phyloP scores from a whole-genome alignment of 2,113 vertebrate genomes.

The Prionailurus bengalensis region DNA sequence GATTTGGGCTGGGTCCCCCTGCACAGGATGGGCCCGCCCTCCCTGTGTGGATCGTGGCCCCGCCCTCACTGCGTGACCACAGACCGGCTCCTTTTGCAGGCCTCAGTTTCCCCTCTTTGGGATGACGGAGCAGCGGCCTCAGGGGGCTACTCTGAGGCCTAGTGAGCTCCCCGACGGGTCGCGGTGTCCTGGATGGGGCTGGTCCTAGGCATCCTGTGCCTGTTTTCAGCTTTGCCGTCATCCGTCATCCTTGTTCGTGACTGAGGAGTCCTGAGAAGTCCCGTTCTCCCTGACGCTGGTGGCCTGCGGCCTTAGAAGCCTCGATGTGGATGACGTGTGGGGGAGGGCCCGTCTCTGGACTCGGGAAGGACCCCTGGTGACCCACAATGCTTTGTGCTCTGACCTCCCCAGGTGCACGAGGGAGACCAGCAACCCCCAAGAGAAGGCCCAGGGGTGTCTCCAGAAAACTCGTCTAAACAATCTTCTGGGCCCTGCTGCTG shows the following conservation, averaged over 20 bases:
- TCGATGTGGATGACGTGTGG: not conserved
- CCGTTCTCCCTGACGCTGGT: not conserved
- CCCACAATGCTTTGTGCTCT: not conserved
- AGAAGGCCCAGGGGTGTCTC: fast-evolving
- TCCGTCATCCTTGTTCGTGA: fast-evolving
- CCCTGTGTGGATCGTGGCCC: too few relatives aligned
- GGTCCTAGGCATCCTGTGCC: not conserved
- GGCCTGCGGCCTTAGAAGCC: not conserved
- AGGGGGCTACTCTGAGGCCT: fast-evolving
- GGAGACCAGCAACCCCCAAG: not conserved
- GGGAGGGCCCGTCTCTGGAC: not conserved
- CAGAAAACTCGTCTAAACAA: not conserved
- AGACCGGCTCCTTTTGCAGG: fast-evolving
- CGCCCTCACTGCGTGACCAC: fast-evolving
- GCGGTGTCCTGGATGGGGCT: not conserved
- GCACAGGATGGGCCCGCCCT: not conserved
- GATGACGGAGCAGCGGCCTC: not conserved
- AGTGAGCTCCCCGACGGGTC: not conserved
- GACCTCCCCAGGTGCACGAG: not conserved
- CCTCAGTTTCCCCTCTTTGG: not conserved
- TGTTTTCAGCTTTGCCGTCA: not conserved
- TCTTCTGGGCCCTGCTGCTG: not conserved
- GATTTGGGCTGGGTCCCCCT: not conserved
- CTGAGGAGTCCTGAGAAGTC: fast-evolving
- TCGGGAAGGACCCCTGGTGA: not conserved